These are phyloP conservation scores for Anser cygnoides DNA, from an alignment of 2,113 vertebrate species.

Conservation along the genomic window DNA sequence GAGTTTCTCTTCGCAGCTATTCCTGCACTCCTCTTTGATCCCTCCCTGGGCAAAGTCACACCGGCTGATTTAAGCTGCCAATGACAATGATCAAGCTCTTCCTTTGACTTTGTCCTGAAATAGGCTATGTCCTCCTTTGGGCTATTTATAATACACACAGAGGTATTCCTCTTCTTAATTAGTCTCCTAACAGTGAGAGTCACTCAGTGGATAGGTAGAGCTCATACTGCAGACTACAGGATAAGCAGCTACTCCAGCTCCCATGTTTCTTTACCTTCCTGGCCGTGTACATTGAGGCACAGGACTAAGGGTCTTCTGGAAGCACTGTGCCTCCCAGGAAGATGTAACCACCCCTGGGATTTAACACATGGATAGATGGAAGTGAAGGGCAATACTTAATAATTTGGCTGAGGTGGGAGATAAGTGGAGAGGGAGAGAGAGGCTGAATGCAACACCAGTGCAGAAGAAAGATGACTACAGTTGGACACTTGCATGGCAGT, in stretches of 20 bases:
- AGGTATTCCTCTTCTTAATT: neutral
- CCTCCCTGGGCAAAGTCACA: neutral
- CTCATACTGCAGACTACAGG: neutral
- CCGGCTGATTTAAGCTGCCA: neutral
- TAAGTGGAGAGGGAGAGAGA: neutral
- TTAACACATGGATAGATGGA: neutral
- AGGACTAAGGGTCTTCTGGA: neutral
- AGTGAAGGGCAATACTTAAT: neutral
- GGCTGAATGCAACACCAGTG: neutral
- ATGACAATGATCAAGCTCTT: neutral
- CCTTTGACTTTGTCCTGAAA: neutral
- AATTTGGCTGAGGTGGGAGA: neutral
- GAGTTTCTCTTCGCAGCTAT: neutral
- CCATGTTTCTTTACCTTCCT: neutral
- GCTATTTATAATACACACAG: neutral
- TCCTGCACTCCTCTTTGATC: neutral
- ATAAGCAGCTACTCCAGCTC: neutral
- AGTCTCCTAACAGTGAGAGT: neutral
- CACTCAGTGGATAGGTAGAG: rapidly evolving
- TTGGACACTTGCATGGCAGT: rapidly evolving
- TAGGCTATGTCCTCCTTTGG: neutral
- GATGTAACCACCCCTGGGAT: rapidly evolving
- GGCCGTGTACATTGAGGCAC: rapidly evolving
- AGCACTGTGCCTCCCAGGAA: neutral
- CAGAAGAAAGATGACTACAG: neutral